Percentiles rank a stretch among this genome's conserved stretches.
These are phyloP conservation scores for Amphipoea lucens DNA, from an alignment of 2,888 invertebrate species.

Conservation along the genomic window DNA sequence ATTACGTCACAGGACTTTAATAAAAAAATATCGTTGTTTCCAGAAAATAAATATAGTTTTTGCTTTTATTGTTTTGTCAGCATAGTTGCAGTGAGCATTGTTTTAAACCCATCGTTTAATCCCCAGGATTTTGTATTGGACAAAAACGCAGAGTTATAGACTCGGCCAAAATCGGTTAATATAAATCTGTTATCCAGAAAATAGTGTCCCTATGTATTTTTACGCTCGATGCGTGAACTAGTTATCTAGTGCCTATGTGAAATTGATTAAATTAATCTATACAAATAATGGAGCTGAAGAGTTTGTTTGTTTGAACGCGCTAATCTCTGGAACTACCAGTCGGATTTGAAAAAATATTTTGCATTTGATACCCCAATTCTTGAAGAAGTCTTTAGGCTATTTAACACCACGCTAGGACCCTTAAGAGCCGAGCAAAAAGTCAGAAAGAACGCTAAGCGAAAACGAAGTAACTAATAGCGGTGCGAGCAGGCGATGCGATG, in stretches of 20 bases:
- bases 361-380: background rate
- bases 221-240: background rate
- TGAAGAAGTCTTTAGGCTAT: background rate
- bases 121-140: conserved; percentile 31
- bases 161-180: conserved; percentile 10
- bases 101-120: conserved; percentile 38
- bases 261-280: background rate
- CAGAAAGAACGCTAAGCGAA: background rate
- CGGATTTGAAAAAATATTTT: background rate
- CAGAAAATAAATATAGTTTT: conserved; percentile 15
- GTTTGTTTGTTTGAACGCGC: background rate
- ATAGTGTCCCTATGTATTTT: background rate
- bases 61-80: conserved; percentile 32
- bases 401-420: background rate
- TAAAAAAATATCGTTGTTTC: conserved; percentile 18
- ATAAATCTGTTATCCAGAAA: conserved; percentile 13
- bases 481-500: background rate
- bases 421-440: background rate
- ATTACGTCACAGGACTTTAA: conserved; percentile 20
- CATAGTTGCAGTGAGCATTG: conserved; percentile 25
- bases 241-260: background rate
- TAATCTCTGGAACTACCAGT: background rate
- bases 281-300: background rate
- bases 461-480: background rate
- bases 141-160: conserved; percentile 22